A percentile compares a stretch with the other conserved stretches of the same genome.
Evolutionary conservation across 37 sponge, comb jelly and placozoan species (phyloP).

Genomic region (Axinella damicornis): DNA sequence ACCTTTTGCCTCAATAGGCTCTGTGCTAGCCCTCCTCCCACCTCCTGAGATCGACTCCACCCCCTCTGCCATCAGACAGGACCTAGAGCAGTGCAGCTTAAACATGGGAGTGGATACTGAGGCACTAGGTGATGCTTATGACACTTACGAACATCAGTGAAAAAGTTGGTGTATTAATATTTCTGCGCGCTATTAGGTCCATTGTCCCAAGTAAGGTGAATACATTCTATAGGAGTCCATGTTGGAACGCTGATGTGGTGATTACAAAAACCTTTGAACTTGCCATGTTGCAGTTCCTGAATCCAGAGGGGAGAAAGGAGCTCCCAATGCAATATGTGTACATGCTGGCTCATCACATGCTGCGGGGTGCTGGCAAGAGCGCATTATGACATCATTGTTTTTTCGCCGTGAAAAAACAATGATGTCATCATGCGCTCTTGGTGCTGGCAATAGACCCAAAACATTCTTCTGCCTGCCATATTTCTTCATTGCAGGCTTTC

Average conservation of each 20-base stretch:
- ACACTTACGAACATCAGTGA: not conserved
- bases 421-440: not conserved
- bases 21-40: too few species aligned
- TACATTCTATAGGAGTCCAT: conserved; percentile 19
- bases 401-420: not conserved
- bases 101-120: not conserved
- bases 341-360: not conserved
- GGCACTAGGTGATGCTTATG: not conserved
- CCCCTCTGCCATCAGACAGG: not conserved
- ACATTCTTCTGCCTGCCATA: conserved; percentile 26
- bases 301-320: too few species aligned
- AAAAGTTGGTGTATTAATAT: not conserved
- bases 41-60: too few species aligned
- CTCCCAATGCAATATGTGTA: too few species aligned
- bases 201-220: conserved; percentile 15
- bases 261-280: not conserved
- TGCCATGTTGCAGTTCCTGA: too few species aligned
- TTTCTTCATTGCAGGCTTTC: conserved; percentile 55
- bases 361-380: too few species aligned
- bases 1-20: too few species aligned
- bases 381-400: not conserved
- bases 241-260: conserved; percentile 2
- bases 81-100: not conserved
- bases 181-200: conserved; percentile 5
- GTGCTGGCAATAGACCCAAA: not conserved